These are phyloP conservation scores for Delichon dasypus DNA, from an alignment of 2,797 vertebrate genomes.

Conservation along the genomic window DNA sequence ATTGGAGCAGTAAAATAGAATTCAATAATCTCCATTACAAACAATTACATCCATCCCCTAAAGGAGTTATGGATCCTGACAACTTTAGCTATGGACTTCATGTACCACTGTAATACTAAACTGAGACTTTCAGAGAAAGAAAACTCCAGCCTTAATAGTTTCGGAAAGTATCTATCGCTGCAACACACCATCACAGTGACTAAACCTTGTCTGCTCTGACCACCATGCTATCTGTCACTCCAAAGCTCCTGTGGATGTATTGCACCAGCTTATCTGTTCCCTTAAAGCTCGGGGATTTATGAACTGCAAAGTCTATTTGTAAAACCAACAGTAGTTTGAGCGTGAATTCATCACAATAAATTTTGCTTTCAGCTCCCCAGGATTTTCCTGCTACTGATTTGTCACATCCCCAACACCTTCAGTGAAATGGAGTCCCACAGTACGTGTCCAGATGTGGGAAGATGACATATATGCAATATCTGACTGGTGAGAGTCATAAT, in stretches of 20 bases:
- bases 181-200: neutral
- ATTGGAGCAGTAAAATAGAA: neutral
- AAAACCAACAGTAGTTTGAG: neutral
- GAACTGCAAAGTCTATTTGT: slow-evolving; percentile 37
- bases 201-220: slow-evolving; percentile 6
- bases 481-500: neutral
- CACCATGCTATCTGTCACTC: neutral
- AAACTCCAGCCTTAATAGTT: neutral
- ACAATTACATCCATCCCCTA: neutral
- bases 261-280: slow-evolving; percentile 6
- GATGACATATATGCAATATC: neutral
- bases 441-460: neutral
- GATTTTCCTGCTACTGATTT: neutral
- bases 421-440: neutral
- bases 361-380: neutral
- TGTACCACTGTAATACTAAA: neutral
- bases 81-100: neutral
- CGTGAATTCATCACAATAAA: slow-evolving; percentile 30
- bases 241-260: neutral
- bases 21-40: neutral
- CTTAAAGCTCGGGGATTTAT: slow-evolving; percentile 49
- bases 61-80: neutral
- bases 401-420: neutral
- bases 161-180: neutral
- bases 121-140: neutral